A percentile compares a stretch with the other conserved stretches of the same genome.
phyloP scores from a whole-genome alignment of 2,113 vertebrate genomes.

The Apodemus sylvaticus region DNA sequence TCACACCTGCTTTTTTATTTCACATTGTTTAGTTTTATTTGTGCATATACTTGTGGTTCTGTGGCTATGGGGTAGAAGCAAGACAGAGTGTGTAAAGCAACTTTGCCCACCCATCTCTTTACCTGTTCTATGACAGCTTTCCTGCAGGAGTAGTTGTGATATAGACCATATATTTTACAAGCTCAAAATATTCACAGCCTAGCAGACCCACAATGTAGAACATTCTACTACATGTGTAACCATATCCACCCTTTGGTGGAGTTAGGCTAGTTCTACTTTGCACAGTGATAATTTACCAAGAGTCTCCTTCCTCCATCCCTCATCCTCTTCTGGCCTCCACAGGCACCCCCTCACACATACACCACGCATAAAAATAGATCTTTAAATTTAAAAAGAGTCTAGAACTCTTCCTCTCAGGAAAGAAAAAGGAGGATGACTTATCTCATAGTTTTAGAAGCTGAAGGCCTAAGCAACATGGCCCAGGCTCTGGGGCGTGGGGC shows the following conservation, averaged over 20 bases:
- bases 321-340: neutral
- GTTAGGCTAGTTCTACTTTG: neutral
- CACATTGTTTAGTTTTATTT: neutral
- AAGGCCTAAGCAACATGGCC: neutral
- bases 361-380: neutral
- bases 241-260: neutral
- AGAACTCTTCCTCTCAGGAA: neutral
- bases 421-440: too few relatives aligned
- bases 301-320: fast-evolving
- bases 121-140: neutral
- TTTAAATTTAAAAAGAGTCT: neutral
- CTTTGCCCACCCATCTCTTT: neutral
- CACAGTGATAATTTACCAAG: neutral
- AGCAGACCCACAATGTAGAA: neutral
- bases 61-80: fast-evolving
- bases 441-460: neutral
- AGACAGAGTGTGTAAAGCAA: neutral
- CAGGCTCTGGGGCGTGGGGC: neutral
- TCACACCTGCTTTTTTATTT: neutral
- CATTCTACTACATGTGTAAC: neutral
- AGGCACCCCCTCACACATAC: neutral
- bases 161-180: neutral
- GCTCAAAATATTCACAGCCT: neutral
- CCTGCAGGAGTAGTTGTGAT: neutral
- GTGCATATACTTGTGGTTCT: neutral